Base-by-base conservation (phyloP, 2,113 vertebrate genomes). In the Falco punctatus region DNA sequence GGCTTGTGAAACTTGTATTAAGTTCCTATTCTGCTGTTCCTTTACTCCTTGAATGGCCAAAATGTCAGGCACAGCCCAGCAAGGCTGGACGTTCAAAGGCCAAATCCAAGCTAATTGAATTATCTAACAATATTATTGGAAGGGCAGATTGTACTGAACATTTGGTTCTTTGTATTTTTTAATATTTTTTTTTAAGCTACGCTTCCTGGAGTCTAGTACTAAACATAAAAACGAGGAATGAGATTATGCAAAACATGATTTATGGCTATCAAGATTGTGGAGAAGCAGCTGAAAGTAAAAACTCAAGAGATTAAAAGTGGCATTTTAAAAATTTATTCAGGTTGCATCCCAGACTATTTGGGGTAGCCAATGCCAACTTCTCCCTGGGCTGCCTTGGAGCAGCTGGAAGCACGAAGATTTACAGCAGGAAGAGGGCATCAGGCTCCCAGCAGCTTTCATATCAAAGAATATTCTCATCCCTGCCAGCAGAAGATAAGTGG, bases 151-250 rank as follows among this genome's bases (percentile, higher is more conserved):
- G 88, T 58, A 86, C 55, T n/a, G 72, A 95, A 32, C 13, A 15
- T 40, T 94, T 92, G 74, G 46, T 62, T 74, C 38, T 89, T 46
- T 88, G 82, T 46, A 77, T 57, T 71, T 35, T 75, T 38, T 15
- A 49, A 71, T 13, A 27, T 26, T 24, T 70, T n/a, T 82, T 84
- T 86, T 52, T 10, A 88, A 94, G 62, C 27, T 30, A 52, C 58
- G 24, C 49, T 77, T 92, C 58, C 81, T 51, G 11, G 40, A 87
- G 66, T 91, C 52, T 75, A 82, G 33, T 42, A 48, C 74, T 95
- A 88, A 96, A 93, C 96, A 80, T 90, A 94, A 90, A 88, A 95
- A 54, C 57, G 69, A 80, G 35, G 46, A 92, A 88, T 58, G 33
- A 89, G 44, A 84, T 74, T 67, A 81, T 61, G 77, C 48, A 84